These are phyloP conservation scores for Geodia barretti DNA, from an alignment of 37 sponge, comb jelly and placozoan species.

Conservation along the genomic window DNA sequence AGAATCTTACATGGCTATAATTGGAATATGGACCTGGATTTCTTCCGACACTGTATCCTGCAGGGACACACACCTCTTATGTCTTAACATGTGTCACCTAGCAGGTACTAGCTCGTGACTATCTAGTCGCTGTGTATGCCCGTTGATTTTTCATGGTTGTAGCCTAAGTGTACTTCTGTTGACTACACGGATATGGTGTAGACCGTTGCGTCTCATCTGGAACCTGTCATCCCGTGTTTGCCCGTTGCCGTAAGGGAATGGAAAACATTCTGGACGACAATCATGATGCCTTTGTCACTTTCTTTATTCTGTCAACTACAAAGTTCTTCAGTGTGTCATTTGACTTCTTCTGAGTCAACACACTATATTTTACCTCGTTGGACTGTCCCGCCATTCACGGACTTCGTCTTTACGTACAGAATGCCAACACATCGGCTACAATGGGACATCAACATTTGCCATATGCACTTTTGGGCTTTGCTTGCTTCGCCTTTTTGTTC, in stretches of 20 bases:
- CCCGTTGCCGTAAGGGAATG: constrained; percentile 9
- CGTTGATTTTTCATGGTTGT: neutral
- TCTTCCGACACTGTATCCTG: neutral
- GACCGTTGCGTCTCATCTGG: neutral
- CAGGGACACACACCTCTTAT: no score
- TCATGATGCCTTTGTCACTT: constrained; percentile 51
- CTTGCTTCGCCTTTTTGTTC: constrained; percentile 13
- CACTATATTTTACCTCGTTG: neutral
- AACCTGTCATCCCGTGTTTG: neutral
- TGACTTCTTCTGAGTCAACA: constrained; percentile 26
- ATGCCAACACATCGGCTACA: constrained; percentile 18
- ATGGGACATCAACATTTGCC: constrained; percentile 8
- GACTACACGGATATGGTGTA: neutral
- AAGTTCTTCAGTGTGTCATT: constrained; percentile 47
- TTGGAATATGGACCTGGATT: constrained; percentile 35
- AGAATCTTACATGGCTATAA: neutral
- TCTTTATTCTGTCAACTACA: constrained; percentile 60
- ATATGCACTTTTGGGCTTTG: constrained; percentile 6
- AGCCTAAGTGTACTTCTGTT: neutral
- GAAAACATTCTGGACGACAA: constrained; percentile 25
- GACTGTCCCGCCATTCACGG: neutral
- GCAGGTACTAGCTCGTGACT: constrained; percentile 5
- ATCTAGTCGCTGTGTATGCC: constrained; percentile 13
- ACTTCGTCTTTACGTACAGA: constrained; percentile 9
- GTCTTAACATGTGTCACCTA: neutral